Conservation (phyloP, 2,888 invertebrate species). For the Limnephilus marmoratus region DNA sequence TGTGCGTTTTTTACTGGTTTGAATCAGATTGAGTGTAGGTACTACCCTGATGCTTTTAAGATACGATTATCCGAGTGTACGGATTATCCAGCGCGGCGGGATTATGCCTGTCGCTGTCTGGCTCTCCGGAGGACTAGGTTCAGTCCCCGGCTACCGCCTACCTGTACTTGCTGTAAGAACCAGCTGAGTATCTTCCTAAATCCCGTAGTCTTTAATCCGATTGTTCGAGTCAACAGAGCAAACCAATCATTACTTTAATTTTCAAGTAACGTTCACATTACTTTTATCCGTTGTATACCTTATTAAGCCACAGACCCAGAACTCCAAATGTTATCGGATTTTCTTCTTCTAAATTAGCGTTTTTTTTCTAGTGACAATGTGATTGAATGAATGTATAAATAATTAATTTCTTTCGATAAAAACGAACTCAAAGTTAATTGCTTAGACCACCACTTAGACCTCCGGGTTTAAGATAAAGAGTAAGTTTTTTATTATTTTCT, state of each 20-base stretch:
- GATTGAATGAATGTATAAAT: not conserved
- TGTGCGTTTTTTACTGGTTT: not conserved
- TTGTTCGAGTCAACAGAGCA: not conserved
- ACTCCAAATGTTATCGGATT: too few relatives aligned
- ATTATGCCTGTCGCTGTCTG: not conserved
- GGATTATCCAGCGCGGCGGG: too few relatives aligned
- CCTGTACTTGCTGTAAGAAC: not conserved
- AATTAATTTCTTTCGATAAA: not conserved
- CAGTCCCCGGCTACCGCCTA: not conserved
- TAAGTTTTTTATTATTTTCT: not conserved
- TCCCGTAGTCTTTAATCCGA: not conserved
- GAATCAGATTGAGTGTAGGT: not conserved
- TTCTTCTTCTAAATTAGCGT: too few relatives aligned
- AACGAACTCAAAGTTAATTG: not conserved
- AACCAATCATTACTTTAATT: not conserved
- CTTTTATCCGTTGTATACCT: not conserved
- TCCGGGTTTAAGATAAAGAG: not conserved
- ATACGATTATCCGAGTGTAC: not conserved
- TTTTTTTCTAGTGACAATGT: too few relatives aligned
- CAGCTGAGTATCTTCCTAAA: not conserved
- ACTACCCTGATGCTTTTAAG: not conserved
- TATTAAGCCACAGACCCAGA: too few relatives aligned
- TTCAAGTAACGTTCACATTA: not conserved
- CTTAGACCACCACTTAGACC: not conserved
- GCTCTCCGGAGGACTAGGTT: not conserved